Evolutionary conservation across 2,888 invertebrate species (phyloP).

Genomic region (Volucella inanis): DNA sequence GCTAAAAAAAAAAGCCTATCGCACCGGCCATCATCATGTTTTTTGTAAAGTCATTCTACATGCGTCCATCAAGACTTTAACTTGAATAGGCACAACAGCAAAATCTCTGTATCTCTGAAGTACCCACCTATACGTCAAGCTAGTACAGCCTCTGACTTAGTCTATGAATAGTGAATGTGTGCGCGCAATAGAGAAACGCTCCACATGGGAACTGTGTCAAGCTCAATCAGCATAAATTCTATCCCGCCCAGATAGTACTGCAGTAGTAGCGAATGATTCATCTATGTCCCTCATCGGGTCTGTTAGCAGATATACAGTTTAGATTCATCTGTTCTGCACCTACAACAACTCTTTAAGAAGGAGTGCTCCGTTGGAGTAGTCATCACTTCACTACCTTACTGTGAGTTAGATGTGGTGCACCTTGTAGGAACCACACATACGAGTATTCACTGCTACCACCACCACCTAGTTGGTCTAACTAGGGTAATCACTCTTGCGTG

Average conservation of each 20-base stretch:
- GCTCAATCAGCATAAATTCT: constrained; percentile 75
- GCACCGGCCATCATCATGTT: background rate
- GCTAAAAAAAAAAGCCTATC: constrained; percentile 8
- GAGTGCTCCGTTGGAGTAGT: constrained; percentile 13
- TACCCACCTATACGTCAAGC: constrained; percentile 11
- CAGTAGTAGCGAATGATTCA: background rate
- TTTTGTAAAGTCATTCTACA: constrained; percentile 22
- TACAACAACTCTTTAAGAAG: constrained; percentile 30
- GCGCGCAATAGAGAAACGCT: constrained; percentile 62
- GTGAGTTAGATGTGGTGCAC: constrained; percentile 50
- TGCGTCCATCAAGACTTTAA: constrained; percentile 64
- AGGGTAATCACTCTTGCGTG: constrained; percentile 43
- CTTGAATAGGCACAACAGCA: constrained; percentile 59
- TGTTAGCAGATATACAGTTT: constrained; percentile 44
- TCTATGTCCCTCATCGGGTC: constrained; percentile 30
- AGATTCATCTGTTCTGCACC: constrained; percentile 22
- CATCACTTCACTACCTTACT: constrained; percentile 65
- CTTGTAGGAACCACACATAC: constrained; percentile 30
- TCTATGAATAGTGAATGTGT: constrained; percentile 65
- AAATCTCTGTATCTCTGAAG: constrained; percentile 47
- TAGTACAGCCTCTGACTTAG: constrained; percentile 5
- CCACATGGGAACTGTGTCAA: constrained; percentile 75
- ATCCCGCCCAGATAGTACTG: constrained; percentile 58
- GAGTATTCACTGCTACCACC: too few species aligned
- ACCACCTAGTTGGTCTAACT: constrained; percentile 40